Base-by-base conservation (phyloP, 2,888 invertebrate genomes). In the Cartodere bifasciata region DNA sequence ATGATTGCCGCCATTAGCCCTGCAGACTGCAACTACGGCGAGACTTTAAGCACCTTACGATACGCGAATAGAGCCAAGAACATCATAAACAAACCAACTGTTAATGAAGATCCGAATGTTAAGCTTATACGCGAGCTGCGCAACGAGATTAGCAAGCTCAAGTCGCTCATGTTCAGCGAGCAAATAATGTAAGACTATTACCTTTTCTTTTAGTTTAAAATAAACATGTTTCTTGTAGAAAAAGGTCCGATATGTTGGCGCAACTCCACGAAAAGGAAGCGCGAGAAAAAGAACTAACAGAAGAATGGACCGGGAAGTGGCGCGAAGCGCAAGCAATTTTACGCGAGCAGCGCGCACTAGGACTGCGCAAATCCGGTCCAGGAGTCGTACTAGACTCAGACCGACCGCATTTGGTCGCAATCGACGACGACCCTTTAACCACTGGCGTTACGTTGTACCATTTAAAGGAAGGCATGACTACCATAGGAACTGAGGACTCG, bases 261-360 rank as follows among this genome's bases (percentile, higher is more conserved):
- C 82, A 84, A 42, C 70, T 91, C 3, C 85, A 87, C 45, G 79
- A 86, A 51, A 91, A 87, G 52, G 88, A 91, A 58, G 88, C 87
- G 0, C 82, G 86, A 52, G 87, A 87, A 63, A 87, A 79, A 58
- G 56, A 57, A 40, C 46, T 91, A 35, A 90, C 88, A 0, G 87
- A 88, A 60, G 84, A 86, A 52, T 91, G 90, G 90, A 79, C 85
- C 7, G 86, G 88, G 54, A 90, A 90, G 55, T 91, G 91, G 91
- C 70, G 84, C 28, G 85, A 85, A 52, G 86, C 88, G 1, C 87
- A 88, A 53, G 79, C 80, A 45, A 88, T 88, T 44, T 61, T 87
- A 17, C 78, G 86, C 52, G 90, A 91, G 52, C 87, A 90, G 58
- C 78, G 82, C 52, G 84, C 87, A 3, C 62, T 88, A 14, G 90